These are phyloP conservation scores for Pocillopora damicornis DNA, from an alignment of 64 coral and sea anemone species.

Conservation along the genomic window DNA sequence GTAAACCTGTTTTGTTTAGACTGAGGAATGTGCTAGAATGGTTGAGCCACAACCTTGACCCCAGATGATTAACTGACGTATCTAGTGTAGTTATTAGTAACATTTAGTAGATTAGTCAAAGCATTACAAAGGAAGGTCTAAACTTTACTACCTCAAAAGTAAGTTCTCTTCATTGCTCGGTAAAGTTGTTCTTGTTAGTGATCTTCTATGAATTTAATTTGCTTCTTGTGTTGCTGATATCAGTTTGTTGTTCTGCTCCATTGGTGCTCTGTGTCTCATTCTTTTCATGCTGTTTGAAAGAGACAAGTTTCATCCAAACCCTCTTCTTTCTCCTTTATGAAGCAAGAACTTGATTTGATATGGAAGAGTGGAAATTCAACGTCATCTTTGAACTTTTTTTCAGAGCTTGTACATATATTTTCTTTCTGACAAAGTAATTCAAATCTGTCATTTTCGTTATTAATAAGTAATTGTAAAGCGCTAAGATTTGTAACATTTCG, in stretches of 20 bases:
- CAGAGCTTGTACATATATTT: constrained; percentile 25
- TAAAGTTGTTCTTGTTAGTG: not conserved
- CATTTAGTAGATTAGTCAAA: constrained; percentile 7
- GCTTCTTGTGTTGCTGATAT: not conserved
- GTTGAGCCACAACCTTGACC: constrained; percentile 5
- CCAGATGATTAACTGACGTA: not conserved
- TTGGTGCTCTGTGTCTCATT: not conserved
- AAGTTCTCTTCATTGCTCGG: not conserved
- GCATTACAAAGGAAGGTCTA: not conserved
- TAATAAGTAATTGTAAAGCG: constrained; percentile 47
- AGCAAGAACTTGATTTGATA: not conserved
- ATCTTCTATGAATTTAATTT: not conserved
- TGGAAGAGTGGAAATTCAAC: not conserved
- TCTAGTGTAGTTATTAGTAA: constrained; percentile 28
- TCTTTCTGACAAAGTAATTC: constrained; percentile 40
- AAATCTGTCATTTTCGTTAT: constrained; percentile 44
- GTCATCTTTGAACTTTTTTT: not conserved
- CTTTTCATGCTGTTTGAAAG: not conserved
- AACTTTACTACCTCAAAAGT: not conserved
- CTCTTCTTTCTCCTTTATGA: not conserved
- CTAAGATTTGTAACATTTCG: constrained; percentile 40
- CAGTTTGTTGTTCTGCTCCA: constrained; percentile 5
- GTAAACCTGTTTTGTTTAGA: constrained; percentile 25
- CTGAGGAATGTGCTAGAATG: constrained; percentile 34
- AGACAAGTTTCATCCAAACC: not conserved